Evolutionary conservation across 37 sponge, comb jelly and placozoan genomes (phyloP), one percentile per base, ranked within the genome.

Genomic region (Haliclona indistincta): DNA sequence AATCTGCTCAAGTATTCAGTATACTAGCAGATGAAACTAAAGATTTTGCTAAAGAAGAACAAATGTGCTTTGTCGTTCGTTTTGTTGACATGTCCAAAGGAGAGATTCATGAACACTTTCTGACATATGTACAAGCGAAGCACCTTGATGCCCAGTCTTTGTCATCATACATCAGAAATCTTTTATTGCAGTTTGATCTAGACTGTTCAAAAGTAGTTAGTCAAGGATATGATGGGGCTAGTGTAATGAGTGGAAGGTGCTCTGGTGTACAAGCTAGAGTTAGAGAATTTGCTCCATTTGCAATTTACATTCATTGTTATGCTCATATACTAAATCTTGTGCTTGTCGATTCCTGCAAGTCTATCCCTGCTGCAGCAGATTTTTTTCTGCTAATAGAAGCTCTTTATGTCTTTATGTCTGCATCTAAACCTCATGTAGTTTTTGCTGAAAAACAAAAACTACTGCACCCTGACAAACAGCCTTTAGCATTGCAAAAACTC

Each of bases 211-310:
- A 74, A 47, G 53, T 77, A 39, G 83, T 82, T 15, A 60, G 75
- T 60, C 79, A 82, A 79, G 83, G 84, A 63, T 88, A 78, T 79
- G 83, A 88, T 65, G 83, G 89, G 62, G 83, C 89, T 83, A 78
- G 83, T 29, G 83, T 88, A 49, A 88, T 88, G 89, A 88, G 89
- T 56, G 89, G 83, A 49, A 44, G 56, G 33, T 88, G 84, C 66
- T 70, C 89, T 55, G 89, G 83, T 64, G 84, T 88, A 30, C 82
- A 81, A 45, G 68, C 73, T 38, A 32, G 74, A 33, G 70, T 87
- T 23, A 74, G 56, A 45, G 81, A 80, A 26, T 32, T 81, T 63
- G 82, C 54, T 63, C 89, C 83, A 56, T 74, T 74, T 77, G 79
- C 80, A 49, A 65, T 68, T 26, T 83, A 88, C 63, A 66, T 82